A percentile compares a stretch with the other conserved stretches of the same genome.
phyloP scores from a whole-genome alignment of 2,113 vertebrate species.

The Oncorhynchus gorbuscha region DNA sequence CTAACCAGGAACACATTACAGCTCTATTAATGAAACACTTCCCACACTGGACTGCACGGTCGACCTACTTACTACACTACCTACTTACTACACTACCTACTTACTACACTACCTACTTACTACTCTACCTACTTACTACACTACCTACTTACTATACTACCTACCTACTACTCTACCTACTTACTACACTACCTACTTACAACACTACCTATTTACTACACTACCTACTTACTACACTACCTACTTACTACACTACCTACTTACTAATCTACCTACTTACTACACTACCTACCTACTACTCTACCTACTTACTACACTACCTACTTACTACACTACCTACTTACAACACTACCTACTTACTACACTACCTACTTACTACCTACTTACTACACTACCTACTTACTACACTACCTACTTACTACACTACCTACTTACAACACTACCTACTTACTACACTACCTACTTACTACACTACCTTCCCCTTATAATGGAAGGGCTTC shows the following conservation, averaged over 20 bases:
- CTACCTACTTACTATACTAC: background rate
- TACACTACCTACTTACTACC: background rate
- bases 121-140: background rate
- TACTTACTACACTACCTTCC: too few species aligned
- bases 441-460: background rate
- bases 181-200: background rate
- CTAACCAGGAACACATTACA: slow-evolving; percentile 32
- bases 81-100: background rate
- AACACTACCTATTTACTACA: background rate
- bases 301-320: too few species aligned
- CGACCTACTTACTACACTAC: background rate
- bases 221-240: background rate
- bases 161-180: too few species aligned
- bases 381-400: too few species aligned
- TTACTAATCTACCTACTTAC: background rate
- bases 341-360: background rate
- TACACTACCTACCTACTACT: too few species aligned
- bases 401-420: too few species aligned
- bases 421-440: too few species aligned
- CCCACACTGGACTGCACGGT: background rate
- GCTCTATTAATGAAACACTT: background rate
- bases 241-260: background rate
- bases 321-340: background rate
- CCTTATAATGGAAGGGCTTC: too few species aligned
- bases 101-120: too few species aligned